These are phyloP conservation scores for Calliphora vicina DNA, from an alignment of 1,140 invertebrate genomes.

Conservation along the genomic window DNA sequence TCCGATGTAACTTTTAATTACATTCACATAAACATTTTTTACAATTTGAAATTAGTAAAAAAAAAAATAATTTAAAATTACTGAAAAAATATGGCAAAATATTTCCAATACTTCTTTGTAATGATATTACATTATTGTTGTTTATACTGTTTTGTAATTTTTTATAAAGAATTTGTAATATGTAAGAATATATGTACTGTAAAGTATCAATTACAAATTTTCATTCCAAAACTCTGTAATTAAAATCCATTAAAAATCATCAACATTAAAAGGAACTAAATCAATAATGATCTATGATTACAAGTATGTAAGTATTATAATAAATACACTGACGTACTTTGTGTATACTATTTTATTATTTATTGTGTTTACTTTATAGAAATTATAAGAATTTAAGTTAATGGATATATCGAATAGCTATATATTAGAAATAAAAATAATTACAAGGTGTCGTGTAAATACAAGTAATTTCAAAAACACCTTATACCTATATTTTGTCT, in stretches of 20 bases:
- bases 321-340: neutral
- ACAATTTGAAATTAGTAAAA: too few relatives aligned
- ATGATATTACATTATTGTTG: neutral
- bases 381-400: neutral
- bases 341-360: too few relatives aligned
- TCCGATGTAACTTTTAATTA: neutral
- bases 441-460: neutral
- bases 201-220: neutral
- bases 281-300: neutral
- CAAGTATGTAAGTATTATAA: too few relatives aligned
- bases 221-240: neutral
- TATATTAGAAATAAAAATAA: neutral
- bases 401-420: neutral
- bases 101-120: neutral
- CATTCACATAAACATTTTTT: neutral
- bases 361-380: too few relatives aligned
- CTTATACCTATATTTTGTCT: neutral
- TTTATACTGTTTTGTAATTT: too few relatives aligned
- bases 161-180: too few relatives aligned
- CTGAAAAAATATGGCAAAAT: neutral
- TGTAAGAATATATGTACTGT: too few relatives aligned
- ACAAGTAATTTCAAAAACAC: neutral
- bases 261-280: neutral
- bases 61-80: neutral
- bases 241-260: constrained; percentile 3